These are phyloP conservation scores for Dunckerocampus dactyliophorus DNA, from an alignment of 2,113 vertebrate species.

Conservation along the genomic window DNA sequence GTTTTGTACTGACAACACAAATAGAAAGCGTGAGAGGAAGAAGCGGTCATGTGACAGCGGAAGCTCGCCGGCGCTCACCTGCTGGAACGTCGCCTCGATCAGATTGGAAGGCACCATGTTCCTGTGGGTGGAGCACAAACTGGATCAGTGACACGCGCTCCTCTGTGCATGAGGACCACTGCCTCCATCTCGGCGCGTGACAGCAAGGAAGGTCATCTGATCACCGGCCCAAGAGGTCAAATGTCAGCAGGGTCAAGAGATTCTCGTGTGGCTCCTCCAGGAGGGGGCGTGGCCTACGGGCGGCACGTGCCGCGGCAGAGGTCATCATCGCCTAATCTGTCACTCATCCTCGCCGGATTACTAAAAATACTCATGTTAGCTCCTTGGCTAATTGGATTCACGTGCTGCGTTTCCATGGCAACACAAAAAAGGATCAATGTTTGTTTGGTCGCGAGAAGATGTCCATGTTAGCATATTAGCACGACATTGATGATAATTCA, in stretches of 20 bases:
- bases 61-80: conserved; percentile 62
- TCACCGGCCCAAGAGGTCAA: conserved; percentile 25
- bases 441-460: not conserved
- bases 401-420: not conserved
- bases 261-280: not conserved
- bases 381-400: conserved; percentile 60
- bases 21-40: not conserved
- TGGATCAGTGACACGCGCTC: too few relatives aligned
- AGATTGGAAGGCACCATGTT: conserved; percentile 91
- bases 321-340: conserved; percentile 50
- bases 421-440: not conserved
- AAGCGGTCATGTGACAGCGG: not conserved
- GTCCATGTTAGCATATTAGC: not conserved
- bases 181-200: not conserved
- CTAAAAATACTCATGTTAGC: conserved; percentile 68
- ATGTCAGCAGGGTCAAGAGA: too few relatives aligned
- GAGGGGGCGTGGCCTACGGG: not conserved
- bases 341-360: conserved; percentile 56
- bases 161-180: too few relatives aligned
- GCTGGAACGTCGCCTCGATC: conserved; percentile 86
- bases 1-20: conserved; percentile 79
- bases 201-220: conserved; percentile 5
- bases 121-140: conserved; percentile 49
- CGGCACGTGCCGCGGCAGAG: conserved; percentile 38
- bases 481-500: not conserved